Evolutionary conservation across 2,888 invertebrate species (phyloP), one percentile per base, ranked within the genome.

Genomic region (Leptopterna dolabrata): DNA sequence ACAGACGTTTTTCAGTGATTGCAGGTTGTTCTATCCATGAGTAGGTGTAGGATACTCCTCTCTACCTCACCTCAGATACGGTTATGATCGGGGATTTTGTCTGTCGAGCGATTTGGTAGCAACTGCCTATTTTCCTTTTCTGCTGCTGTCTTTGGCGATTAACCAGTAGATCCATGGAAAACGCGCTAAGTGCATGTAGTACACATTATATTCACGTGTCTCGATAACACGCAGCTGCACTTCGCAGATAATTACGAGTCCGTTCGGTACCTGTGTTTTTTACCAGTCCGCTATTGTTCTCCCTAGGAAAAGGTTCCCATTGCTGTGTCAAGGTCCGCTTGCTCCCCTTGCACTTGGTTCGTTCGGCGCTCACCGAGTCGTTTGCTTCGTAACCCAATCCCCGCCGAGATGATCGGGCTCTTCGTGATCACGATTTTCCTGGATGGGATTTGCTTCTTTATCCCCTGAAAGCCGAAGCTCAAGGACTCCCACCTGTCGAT

Each of bases 341-440:
- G 24, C 63, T 63, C 63, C 63, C 55, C 4, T 19, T 63, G 24
- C 63, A 63, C 63, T 63, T 63, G 63, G 63, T 63, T 63, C n/a
- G 16, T 0, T 11, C 1, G 47, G 13, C 16, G 16, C 47, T 16
- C 47, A 11, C 63, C 1, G 63, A 27, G 63, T 63, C 63, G 63
- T 63, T 63, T 63, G 24, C 63, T 63, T 13, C 63, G 63, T 63
- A 63, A 63, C 63, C 63, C 27, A 63, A 24, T 63, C 63, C 36
- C 36, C 24, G 24, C 19, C 24, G 24, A 24, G 63, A 63, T 24
- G 63, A 55, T n/a, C n/a, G n/a, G n/a, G 55, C 55, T 19, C 7
- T 63, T 63, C 63, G 24, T 63, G 63, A 63, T 63, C 63, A 63
- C 63, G 63, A 63, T 63, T 63, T 63, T 63, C 63, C 63, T 63